Conservation (phyloP, 2,888 invertebrate genomes). For the Rotaria magnacalcarata region DNA sequence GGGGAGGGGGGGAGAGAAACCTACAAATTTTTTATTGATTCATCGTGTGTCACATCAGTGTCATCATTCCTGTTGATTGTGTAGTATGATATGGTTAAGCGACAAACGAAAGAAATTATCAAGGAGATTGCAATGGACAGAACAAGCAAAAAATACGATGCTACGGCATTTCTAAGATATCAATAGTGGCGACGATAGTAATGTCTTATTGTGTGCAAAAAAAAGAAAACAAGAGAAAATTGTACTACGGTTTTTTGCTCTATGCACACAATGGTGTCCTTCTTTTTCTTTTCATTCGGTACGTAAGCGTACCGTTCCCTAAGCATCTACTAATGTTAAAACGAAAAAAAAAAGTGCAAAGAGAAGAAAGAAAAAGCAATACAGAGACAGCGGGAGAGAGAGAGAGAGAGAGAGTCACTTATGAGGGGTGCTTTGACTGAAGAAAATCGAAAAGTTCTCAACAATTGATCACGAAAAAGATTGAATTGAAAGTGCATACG, state of each 20-base stretch:
- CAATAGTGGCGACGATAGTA: neutral
- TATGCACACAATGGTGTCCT: neutral
- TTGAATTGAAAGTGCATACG: neutral
- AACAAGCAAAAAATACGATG: neutral
- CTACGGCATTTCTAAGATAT: neutral
- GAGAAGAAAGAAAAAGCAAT: neutral
- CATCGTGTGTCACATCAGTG: neutral
- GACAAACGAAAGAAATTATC: neutral
- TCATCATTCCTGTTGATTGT: neutral
- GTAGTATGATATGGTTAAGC: neutral
- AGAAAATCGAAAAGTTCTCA: constrained; percentile 5
- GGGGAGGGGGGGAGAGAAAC: no score
- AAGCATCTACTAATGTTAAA: neutral
- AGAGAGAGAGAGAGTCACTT: neutral
- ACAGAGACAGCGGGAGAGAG: neutral
- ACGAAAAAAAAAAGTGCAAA: neutral
- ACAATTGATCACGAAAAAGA: neutral
- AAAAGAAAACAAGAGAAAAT: neutral
- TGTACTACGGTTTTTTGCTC: neutral
- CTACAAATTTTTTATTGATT: neutral
- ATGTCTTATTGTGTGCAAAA: neutral
- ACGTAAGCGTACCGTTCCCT: neutral
- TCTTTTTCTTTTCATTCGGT: neutral
- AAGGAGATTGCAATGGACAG: neutral
- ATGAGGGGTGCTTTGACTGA: neutral